These are phyloP conservation scores for Scomber colias DNA, from an alignment of 2,113 vertebrate genomes.

Conservation along the genomic window DNA sequence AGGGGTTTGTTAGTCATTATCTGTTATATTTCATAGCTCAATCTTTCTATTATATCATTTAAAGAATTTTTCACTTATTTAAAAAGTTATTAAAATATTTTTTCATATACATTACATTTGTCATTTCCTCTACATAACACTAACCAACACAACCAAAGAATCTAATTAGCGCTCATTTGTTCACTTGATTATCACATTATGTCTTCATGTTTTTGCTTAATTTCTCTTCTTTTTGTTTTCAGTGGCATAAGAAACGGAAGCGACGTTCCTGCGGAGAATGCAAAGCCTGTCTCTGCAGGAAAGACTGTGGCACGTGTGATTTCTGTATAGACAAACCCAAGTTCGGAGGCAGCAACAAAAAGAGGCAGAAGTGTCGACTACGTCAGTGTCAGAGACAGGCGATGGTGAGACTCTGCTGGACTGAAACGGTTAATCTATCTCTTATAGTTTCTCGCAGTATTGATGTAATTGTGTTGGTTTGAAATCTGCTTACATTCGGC, in stretches of 20 bases:
- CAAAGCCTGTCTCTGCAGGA: slow-evolving; percentile 87
- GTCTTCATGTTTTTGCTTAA: not conserved
- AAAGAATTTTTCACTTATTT: too few relatives aligned
- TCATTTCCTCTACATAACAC: not conserved
- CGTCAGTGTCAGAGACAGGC: slow-evolving; percentile 91
- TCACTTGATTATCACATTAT: not conserved
- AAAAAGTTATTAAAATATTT: too few relatives aligned
- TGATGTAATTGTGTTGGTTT: not conserved
- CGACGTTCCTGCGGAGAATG: slow-evolving; percentile 89
- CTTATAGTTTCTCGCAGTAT: not conserved
- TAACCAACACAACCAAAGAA: not conserved
- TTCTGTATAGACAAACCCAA: slow-evolving; percentile 93
- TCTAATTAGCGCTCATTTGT: not conserved
- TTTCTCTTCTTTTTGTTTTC: slow-evolving; percentile 8
- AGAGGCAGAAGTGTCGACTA: slow-evolving; percentile 92
- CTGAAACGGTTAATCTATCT: too few relatives aligned
- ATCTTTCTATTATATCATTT: too few relatives aligned
- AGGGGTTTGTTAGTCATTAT: not conserved
- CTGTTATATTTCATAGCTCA: not conserved
- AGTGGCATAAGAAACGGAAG: slow-evolving; percentile 82
- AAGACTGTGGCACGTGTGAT: slow-evolving; percentile 91
- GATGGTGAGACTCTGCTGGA: slow-evolving; percentile 81
- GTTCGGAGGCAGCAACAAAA: slow-evolving; percentile 93
- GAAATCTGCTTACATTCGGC: slow-evolving; percentile 51
- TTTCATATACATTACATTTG: too few relatives aligned